phyloP scores from a whole-genome alignment of 2,888 invertebrate genomes.

The Dyspetes luteomarginatus region DNA sequence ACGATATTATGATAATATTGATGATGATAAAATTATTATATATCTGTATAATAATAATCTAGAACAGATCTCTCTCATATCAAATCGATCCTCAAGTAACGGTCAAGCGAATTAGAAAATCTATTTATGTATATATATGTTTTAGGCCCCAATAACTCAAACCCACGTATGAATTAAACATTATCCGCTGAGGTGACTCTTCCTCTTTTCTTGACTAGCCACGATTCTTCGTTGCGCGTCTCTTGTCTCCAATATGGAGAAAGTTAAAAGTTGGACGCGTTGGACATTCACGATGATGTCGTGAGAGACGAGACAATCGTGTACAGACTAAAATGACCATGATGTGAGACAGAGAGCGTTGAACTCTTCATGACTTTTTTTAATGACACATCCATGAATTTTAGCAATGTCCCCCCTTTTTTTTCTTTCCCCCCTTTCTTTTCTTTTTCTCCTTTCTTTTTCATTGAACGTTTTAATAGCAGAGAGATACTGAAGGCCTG shows the following conservation, averaged over 20 bases:
- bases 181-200: constrained; percentile 67
- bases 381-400: background rate
- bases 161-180: constrained; percentile 80
- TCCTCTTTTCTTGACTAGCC: constrained; percentile 78
- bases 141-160: constrained; percentile 70
- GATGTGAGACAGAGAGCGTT: background rate
- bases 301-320: background rate
- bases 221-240: constrained; percentile 69
- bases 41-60: too few relatives aligned
- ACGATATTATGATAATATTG: background rate
- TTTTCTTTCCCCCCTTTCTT: background rate
- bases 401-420: background rate
- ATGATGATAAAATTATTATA: background rate
- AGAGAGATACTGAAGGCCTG: too few relatives aligned
- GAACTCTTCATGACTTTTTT: constrained; percentile 15
- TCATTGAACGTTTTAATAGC: background rate
- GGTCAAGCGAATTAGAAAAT: constrained; percentile 73
- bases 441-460: background rate
- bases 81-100: constrained; percentile 53
- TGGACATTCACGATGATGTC: constrained; percentile 25
- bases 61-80: constrained; percentile 24
- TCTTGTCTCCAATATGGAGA: constrained; percentile 72
- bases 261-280: constrained; percentile 72
- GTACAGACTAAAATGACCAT: constrained; percentile 15
- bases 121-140: constrained; percentile 47